Base-by-base conservation (phyloP, 2,888 invertebrate species). In the Cynaeus angustus region DNA sequence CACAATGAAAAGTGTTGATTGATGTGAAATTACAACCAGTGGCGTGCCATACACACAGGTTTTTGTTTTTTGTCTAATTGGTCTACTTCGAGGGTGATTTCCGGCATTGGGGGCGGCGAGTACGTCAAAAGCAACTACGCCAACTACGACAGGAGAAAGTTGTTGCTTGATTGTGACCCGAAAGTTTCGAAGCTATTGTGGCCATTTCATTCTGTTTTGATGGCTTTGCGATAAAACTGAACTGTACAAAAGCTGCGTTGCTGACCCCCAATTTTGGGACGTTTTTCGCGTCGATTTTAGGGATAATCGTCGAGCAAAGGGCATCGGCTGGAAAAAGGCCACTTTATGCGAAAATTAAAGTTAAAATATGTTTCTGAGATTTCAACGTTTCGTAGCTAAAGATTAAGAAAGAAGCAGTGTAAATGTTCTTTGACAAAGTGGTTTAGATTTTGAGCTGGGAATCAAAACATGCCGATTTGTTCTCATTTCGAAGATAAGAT, bases 131-230 rank as follows among this genome's bases (percentile, higher is more conserved):
- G 59, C 59, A 59, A 45, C 56, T 21, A 28, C 26, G 43, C 56
- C 56, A 58, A 41, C 59, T 45, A 14, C 59, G 48, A 62, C 50
- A 16, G 46, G 62, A 62, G 62, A 62, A 50, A 62, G 50, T 50
- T 37, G 48, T 56, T 55, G 37, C 55, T 48, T 48, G 62, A 62
- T 62, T 48, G 62, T 38, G 41, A 62, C 50, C 62, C 50, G 50
- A 50, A 62, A 62, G 48, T 62, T 62, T 62, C 62, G 33, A 62
- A 14, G 62, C 62, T 41, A 62, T 62, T 62, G 62, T 62, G 62
- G 30, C 62, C 59, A 26, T 62, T 50, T 62, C 48, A 50, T 46
- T 50, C 21, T 38, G 41, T 50, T 50, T 62, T 50, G 62, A 62
- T 62, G 16, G 62, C 38, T 50, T 48, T 21, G 21, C 62, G 62